These are phyloP conservation scores for Triplophysa siluroides DNA, from an alignment of 2,113 vertebrate genomes.

Conservation along the genomic window DNA sequence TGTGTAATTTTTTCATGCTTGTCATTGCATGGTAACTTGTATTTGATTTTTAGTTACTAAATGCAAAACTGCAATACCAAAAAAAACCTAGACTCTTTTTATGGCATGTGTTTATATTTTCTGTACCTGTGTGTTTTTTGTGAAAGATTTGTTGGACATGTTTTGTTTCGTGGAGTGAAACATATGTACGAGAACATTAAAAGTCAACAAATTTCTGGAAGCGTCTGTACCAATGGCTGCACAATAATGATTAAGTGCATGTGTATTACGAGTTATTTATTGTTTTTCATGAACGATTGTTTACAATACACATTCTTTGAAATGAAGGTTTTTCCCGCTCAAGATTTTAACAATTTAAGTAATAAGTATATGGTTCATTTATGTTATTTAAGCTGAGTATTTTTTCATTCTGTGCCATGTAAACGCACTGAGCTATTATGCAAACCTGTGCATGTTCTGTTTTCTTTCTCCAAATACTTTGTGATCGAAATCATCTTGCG, in stretches of 20 bases:
- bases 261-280: conserved; percentile 49
- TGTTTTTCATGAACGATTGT: conserved; percentile 47
- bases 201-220: neutral
- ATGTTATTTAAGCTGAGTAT: conserved; percentile 10
- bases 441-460: conserved; percentile 50
- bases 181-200: neutral
- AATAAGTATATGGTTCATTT: neutral
- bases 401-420: conserved; percentile 58
- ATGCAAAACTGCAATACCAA: conserved; percentile 14
- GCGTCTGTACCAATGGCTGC: neutral
- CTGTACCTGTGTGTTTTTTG: conserved; percentile 3
- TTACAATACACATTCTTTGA: conserved; percentile 49
- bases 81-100: conserved; percentile 19
- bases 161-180: conserved; percentile 21
- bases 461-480: conserved; percentile 50
- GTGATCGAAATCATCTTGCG: conserved; percentile 20
- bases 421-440: conserved; percentile 65
- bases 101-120: conserved; percentile 20
- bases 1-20: conserved; percentile 27
- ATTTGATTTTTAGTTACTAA: neutral
- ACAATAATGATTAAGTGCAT: conserved; percentile 37
- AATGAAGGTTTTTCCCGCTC: conserved; percentile 34
- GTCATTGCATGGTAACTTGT: conserved; percentile 15
- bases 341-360: conserved; percentile 18
- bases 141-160: neutral